Conservation (phyloP, 2,113 vertebrate species). For the Hippocampus barbouri region DNA sequence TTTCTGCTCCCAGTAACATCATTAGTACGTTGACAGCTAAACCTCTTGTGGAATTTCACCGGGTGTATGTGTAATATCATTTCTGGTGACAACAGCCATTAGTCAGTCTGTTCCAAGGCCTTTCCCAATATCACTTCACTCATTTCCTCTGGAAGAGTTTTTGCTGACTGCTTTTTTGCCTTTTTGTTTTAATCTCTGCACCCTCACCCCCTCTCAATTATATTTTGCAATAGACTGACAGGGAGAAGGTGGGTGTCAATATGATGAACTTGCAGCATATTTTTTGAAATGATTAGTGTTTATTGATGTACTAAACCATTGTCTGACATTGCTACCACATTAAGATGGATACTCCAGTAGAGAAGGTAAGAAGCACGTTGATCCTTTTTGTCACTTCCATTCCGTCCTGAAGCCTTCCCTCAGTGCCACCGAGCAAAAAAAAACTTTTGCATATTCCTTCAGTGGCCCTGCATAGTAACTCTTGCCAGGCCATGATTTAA, state of each 20-base stretch:
- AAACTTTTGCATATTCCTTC: slow-evolving; percentile 18
- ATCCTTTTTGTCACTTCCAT: slow-evolving; percentile 12
- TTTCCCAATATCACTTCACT: slow-evolving; percentile 9
- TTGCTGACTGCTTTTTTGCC: not conserved
- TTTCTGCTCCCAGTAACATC: slow-evolving; percentile 14
- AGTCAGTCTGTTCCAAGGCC: slow-evolving; percentile 5
- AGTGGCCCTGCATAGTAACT: slow-evolving; percentile 6
- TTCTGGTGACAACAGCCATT: slow-evolving; percentile 16
- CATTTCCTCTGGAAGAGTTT: not conserved
- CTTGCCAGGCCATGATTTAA: not conserved
- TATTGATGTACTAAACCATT: slow-evolving; percentile 16
- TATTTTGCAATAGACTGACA: slow-evolving; percentile 55
- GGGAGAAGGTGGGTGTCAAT: slow-evolving; percentile 49
- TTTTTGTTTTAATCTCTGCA: slow-evolving; percentile 11
- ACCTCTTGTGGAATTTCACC: slow-evolving; percentile 1
- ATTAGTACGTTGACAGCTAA: slow-evolving; percentile 2
- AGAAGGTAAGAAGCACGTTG: slow-evolving; percentile 52
- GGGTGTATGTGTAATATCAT: slow-evolving; percentile 5
- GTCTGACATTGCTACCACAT: slow-evolving; percentile 39
- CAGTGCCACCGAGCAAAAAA: slow-evolving; percentile 2
- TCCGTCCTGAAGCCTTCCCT: slow-evolving; percentile 27
- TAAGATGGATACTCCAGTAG: slow-evolving; percentile 44
- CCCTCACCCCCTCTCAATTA: slow-evolving; percentile 14
- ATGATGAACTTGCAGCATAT: not conserved
- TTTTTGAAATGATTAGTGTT: not conserved